Evolutionary conservation across 2,888 invertebrate genomes (phyloP).

Genomic region (Agonopterix arenella): DNA sequence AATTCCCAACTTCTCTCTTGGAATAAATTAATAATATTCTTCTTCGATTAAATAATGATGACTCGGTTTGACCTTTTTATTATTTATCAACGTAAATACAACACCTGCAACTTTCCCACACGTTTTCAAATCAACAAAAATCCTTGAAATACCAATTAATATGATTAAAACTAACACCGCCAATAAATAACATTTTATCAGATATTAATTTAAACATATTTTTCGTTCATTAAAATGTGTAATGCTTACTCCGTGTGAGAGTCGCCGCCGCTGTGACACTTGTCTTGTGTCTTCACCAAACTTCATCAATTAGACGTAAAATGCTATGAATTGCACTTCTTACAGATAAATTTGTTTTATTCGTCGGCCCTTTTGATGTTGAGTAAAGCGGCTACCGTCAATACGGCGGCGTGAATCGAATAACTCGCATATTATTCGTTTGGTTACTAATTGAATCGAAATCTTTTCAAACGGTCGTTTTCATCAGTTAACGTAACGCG

Average conservation of each 20-base stretch:
- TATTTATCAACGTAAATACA: too few species aligned
- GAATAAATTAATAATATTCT: too few species aligned
- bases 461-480: conserved; percentile 42
- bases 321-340: conserved; percentile 39
- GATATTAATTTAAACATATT: conserved; percentile 1
- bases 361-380: conserved; percentile 20
- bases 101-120: too few species aligned
- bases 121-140: neutral
- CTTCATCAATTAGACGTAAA: conserved; percentile 39
- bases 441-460: conserved; percentile 49
- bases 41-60: too few species aligned
- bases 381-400: conserved; percentile 40
- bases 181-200: neutral
- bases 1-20: too few species aligned
- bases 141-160: neutral
- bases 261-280: conserved; percentile 37
- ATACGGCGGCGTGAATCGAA: conserved; percentile 29
- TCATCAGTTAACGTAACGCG: conserved; percentile 33
- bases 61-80: too few species aligned
- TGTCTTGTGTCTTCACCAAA: conserved; percentile 17
- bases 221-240: conserved; percentile 10
- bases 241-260: conserved; percentile 22
- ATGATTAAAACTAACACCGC: neutral
- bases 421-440: conserved; percentile 42
- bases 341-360: conserved; percentile 27